Evolutionary conservation across 2,888 invertebrate genomes (phyloP).

Genomic region (Himalopsyche tibetana): DNA sequence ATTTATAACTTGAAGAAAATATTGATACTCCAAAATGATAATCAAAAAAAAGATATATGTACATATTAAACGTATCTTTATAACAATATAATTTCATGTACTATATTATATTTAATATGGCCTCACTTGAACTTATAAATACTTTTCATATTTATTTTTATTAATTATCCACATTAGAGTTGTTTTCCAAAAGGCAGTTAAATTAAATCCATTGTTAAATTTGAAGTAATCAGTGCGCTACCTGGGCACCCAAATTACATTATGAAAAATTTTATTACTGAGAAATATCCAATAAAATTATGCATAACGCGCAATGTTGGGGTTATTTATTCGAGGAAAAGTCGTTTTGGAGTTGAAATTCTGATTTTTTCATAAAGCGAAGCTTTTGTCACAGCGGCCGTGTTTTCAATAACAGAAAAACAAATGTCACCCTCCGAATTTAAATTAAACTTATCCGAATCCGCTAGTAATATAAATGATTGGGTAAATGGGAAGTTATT

Average conservation of each 20-base stretch:
- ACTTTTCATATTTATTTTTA: too few relatives aligned
- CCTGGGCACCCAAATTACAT: not conserved
- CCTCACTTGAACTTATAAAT: too few relatives aligned
- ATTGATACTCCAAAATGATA: too few relatives aligned
- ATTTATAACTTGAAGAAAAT: too few relatives aligned
- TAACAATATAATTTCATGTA: too few relatives aligned
- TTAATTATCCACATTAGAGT: too few relatives aligned
- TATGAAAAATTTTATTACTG: conserved; percentile 3
- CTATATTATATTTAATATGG: too few relatives aligned
- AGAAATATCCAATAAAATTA: conserved; percentile 3
- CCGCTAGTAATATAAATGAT: not conserved
- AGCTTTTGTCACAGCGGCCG: not conserved
- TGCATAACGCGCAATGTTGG: not conserved
- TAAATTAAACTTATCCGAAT: not conserved
- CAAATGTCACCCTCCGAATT: not conserved
- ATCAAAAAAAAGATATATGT: too few relatives aligned
- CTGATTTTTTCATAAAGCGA: not conserved
- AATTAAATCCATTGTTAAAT: not conserved
- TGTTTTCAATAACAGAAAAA: conserved; percentile 31
- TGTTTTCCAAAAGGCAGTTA: too few relatives aligned
- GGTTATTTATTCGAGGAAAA: not conserved
- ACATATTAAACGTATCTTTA: too few relatives aligned
- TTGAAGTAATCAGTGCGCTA: not conserved
- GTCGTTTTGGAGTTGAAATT: not conserved
- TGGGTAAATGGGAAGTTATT: too few relatives aligned